Evolutionary conservation across 2,797 vertebrate genomes (phyloP).

Genomic region (Pseudomugil gertrudae): DNA sequence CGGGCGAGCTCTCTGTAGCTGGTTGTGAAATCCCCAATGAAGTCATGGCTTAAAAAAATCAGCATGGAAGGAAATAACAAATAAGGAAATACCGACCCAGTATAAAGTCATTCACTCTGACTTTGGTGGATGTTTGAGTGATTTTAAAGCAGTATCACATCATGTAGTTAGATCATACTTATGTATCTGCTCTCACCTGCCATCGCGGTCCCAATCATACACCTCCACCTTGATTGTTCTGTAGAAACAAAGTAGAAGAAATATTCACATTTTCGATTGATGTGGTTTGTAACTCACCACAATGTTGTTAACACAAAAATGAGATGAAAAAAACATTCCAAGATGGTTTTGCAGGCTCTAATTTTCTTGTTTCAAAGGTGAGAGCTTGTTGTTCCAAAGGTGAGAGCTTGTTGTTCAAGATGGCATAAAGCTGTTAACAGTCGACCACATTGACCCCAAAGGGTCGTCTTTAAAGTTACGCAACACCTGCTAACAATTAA

Average conservation of each 20-base stretch:
- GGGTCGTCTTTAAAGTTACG: background rate
- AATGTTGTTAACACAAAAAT: too few relatives aligned
- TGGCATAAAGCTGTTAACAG: background rate
- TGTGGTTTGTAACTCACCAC: too few relatives aligned
- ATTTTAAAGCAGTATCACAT: background rate
- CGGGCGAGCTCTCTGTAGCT: constrained; percentile 94
- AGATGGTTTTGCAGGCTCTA: background rate
- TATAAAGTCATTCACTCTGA: background rate
- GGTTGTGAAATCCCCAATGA: constrained; percentile 96
- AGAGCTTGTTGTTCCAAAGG: too few relatives aligned
- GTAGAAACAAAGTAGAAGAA: constrained; percentile 42
- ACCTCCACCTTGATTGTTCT: constrained; percentile 98
- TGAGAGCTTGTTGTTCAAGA: background rate
- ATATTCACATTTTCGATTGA: background rate
- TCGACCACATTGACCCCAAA: background rate
- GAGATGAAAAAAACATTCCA: too few relatives aligned
- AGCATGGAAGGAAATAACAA: background rate
- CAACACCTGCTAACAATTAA: background rate
- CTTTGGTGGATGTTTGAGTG: background rate
- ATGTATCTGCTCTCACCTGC: constrained; percentile 83
- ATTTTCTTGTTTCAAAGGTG: background rate
- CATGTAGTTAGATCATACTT: background rate
- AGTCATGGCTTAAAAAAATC: constrained; percentile 87
- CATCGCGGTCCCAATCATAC: constrained; percentile 95
- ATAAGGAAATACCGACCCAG: background rate